Conservation (phyloP, 2,797 vertebrate genomes). For the Euthynnus affinis region DNA sequence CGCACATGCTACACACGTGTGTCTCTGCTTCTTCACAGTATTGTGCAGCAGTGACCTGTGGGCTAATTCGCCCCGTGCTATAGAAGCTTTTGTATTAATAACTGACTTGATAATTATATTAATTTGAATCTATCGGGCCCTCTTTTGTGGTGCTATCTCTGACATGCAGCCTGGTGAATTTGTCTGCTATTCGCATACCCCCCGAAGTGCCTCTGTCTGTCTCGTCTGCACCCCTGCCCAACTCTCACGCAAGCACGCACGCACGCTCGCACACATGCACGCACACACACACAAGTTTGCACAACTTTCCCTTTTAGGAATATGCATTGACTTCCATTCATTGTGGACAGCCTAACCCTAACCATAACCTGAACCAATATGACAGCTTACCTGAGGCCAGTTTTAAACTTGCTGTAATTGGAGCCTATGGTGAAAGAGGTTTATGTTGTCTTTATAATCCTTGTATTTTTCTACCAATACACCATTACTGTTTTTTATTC, state of each 20-base stretch:
- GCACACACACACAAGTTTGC: neutral
- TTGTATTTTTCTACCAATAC: no score
- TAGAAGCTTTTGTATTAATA: constrained; percentile 77
- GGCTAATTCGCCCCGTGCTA: constrained; percentile 59
- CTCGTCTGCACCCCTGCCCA: neutral
- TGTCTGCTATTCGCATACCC: constrained; percentile 43
- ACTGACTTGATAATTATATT: constrained; percentile 82
- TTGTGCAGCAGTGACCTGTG: constrained; percentile 69
- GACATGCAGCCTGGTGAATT: constrained; percentile 76
- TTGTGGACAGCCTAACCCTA: no score
- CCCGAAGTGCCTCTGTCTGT: constrained; percentile 54
- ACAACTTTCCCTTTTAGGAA: no score
- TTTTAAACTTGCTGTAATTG: no score
- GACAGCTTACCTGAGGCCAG: no score
- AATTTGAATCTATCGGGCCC: constrained; percentile 77
- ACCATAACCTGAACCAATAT: no score
- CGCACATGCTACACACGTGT: neutral
- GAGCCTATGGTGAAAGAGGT: no score
- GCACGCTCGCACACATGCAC: constrained; percentile 8
- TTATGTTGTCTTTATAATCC: no score
- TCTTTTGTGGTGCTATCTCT: constrained; percentile 82
- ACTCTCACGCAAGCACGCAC: neutral
- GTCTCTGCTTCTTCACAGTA: constrained; percentile 11
- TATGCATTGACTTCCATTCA: no score
- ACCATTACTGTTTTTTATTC: no score